These are phyloP conservation scores for Aspidiotus destructor DNA, from an alignment of 2,888 invertebrate species.

Conservation along the genomic window DNA sequence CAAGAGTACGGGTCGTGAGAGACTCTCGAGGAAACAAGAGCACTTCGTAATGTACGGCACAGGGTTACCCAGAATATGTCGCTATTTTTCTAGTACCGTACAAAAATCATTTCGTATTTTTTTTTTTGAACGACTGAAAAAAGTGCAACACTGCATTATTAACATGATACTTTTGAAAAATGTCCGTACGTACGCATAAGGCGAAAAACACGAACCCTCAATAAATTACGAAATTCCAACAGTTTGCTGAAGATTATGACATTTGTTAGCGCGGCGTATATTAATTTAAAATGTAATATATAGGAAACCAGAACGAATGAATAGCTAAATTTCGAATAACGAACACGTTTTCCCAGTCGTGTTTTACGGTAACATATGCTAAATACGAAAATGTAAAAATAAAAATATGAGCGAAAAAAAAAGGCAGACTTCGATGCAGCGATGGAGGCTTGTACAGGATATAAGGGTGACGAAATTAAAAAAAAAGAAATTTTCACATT, in stretches of 20 bases:
- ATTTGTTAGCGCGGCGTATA: slow-evolving; percentile 16
- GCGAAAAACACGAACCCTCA: slow-evolving; percentile 27
- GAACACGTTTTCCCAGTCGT: background rate
- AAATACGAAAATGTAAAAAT: slow-evolving; percentile 1
- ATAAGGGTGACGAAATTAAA: too few species aligned
- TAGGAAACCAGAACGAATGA: slow-evolving; percentile 26
- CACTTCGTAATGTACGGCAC: slow-evolving; percentile 24
- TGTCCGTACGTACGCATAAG: slow-evolving; percentile 2
- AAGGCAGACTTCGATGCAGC: background rate
- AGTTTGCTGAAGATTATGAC: slow-evolving; percentile 27
- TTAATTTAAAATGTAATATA: slow-evolving; percentile 25
- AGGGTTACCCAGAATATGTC: slow-evolving; percentile 23
- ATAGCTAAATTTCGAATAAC: slow-evolving; percentile 3
- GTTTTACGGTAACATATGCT: slow-evolving; percentile 1
- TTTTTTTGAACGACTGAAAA: background rate
- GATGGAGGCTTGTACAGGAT: too few species aligned
- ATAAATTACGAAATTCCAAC: slow-evolving; percentile 28
- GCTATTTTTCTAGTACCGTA: background rate
- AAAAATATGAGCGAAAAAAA: background rate
- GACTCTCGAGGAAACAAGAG: slow-evolving; percentile 31
- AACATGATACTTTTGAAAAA: slow-evolving; percentile 3
- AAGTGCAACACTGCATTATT: background rate
- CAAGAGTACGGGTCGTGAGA: slow-evolving; percentile 32
- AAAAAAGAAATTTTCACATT: too few species aligned
- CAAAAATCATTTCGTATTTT: background rate